Evolutionary conservation across 2,888 invertebrate genomes (phyloP).

Genomic region (Hyppa rectilinea): DNA sequence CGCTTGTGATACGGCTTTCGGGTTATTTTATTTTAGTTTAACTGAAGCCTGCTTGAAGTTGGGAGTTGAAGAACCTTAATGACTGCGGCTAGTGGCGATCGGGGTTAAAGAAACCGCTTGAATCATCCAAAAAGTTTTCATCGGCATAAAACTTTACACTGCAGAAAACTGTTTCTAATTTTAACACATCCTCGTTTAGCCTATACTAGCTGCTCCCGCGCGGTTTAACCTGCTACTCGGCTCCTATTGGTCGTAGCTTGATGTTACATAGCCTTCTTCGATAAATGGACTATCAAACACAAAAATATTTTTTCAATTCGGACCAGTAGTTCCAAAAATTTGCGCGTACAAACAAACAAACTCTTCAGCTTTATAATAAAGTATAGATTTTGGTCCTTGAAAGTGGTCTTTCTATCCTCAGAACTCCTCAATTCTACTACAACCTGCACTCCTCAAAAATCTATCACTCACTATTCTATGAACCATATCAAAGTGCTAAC

Average conservation of each 20-base stretch:
- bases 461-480: slow-evolving; percentile 12
- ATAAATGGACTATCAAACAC: too few relatives aligned
- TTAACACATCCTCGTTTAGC: not conserved
- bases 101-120: slow-evolving; percentile 11
- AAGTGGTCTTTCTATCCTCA: not conserved
- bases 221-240: too few relatives aligned
- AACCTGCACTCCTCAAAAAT: not conserved
- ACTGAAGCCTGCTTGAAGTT: slow-evolving; percentile 50
- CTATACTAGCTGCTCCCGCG: too few relatives aligned
- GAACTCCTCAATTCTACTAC: not conserved
- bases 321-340: too few relatives aligned
- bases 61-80: slow-evolving; percentile 42
- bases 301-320: too few relatives aligned
- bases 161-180: not conserved
- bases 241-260: too few relatives aligned
- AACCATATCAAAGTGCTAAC: slow-evolving; percentile 32
- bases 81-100: slow-evolving; percentile 23
- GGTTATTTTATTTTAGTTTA: slow-evolving; percentile 59
- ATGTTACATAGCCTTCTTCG: too few relatives aligned
- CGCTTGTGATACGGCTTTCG: slow-evolving; percentile 59
- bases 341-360: too few relatives aligned
- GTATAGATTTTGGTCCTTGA: not conserved
- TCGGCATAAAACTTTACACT: not conserved
- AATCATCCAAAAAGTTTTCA: not conserved
- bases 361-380: too few relatives aligned